These are phyloP conservation scores for Andrena chrysosceles DNA, from an alignment of 2,888 invertebrate species.

Conservation along the genomic window DNA sequence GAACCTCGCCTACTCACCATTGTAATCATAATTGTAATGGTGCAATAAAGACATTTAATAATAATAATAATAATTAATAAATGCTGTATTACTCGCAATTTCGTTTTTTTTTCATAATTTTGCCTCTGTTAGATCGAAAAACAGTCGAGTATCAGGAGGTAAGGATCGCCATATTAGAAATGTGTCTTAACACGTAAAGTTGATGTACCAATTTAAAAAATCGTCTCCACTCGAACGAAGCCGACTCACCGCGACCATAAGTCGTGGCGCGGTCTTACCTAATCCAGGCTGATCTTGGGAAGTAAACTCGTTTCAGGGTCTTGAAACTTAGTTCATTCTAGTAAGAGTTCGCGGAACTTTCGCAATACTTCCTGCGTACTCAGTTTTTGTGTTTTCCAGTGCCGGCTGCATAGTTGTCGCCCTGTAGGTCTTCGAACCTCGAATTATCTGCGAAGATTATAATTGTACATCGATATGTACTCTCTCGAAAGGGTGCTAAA, in stretches of 20 bases:
- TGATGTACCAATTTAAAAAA: constrained; percentile 10
- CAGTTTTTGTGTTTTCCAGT: constrained; percentile 24
- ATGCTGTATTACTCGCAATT: too few relatives aligned
- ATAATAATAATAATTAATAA: too few relatives aligned
- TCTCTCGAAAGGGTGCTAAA: neutral
- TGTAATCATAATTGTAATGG: too few relatives aligned
- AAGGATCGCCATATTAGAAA: too few relatives aligned
- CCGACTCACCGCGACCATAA: constrained; percentile 27
- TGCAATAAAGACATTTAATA: too few relatives aligned
- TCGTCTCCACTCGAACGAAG: neutral
- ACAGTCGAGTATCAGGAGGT: too few relatives aligned
- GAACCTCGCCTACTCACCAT: too few relatives aligned
- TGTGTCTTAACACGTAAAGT: neutral
- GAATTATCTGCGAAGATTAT: constrained; percentile 20
- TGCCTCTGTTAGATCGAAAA: too few relatives aligned
- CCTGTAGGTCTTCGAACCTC: constrained; percentile 43
- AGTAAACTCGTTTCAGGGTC: constrained; percentile 61
- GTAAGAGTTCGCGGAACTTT: constrained; percentile 52
- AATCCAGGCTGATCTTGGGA: constrained; percentile 57
- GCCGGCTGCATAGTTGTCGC: neutral
- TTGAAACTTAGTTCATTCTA: constrained; percentile 66
- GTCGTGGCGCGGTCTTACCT: constrained; percentile 38
- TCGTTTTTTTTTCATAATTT: too few relatives aligned
- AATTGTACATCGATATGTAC: constrained; percentile 8
- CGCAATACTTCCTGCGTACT: constrained; percentile 45